A percentile compares a stretch with the other conserved stretches of the same genome.
Evolutionary conservation across 2,113 vertebrate species (phyloP).

Genomic region (Tetrao urogallus): DNA sequence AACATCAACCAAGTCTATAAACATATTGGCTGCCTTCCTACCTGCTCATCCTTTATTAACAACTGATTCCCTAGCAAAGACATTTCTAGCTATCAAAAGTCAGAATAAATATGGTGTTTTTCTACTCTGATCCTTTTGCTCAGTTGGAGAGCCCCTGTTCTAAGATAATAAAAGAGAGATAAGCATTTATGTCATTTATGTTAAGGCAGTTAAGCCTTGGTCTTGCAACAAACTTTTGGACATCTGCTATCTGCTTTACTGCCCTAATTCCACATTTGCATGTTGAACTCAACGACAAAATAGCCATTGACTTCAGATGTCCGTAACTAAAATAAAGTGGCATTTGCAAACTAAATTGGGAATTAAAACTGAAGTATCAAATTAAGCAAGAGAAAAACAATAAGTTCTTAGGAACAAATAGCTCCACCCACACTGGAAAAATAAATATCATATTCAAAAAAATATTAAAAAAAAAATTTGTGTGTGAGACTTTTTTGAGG

Average conservation of each 20-base stretch:
- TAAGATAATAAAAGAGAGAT: not conserved
- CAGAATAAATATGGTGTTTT: not conserved
- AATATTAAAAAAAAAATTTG: not conserved
- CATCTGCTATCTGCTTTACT: not conserved
- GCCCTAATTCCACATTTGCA: not conserved
- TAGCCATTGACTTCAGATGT: not conserved
- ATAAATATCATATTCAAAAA: not conserved
- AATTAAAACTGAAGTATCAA: not conserved
- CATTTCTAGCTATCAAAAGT: not conserved
- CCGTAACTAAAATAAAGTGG: not conserved
- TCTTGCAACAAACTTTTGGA: slow-evolving; percentile 18
- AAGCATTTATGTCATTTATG: not conserved
- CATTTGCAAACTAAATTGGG: not conserved
- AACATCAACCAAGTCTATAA: not conserved
- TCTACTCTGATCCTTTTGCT: not conserved
- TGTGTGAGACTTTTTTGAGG: not conserved
- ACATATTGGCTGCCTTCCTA: not conserved
- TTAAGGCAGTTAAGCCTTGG: not conserved
- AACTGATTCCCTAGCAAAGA: not conserved
- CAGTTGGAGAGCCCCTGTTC: not conserved
- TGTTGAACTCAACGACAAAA: not conserved
- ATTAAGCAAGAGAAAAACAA: not conserved
- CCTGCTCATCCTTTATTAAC: not conserved
- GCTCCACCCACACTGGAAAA: not conserved
- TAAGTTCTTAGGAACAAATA: not conserved